These are phyloP conservation scores for Sciurus niger DNA, from an alignment of 2,113 vertebrate genomes.

Conservation along the genomic window DNA sequence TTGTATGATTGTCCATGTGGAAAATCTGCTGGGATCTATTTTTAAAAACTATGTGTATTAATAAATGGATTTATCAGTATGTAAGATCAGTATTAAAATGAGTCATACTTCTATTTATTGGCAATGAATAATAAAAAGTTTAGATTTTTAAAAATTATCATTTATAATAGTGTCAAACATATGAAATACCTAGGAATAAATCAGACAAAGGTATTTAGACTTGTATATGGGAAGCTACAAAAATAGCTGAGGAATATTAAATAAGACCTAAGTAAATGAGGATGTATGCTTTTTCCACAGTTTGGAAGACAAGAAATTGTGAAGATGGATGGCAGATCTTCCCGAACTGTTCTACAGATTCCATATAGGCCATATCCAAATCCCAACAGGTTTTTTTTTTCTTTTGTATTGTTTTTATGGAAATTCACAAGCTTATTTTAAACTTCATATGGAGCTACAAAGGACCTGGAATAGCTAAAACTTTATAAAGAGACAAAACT, in stretches of 20 bases:
- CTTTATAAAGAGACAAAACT: not conserved
- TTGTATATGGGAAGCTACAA: not conserved
- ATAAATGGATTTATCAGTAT: not conserved
- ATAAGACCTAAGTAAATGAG: not conserved
- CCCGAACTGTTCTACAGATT: not conserved
- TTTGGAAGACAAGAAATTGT: conserved; percentile 1
- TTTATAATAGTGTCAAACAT: not conserved
- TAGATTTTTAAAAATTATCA: not conserved
- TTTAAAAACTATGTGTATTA: not conserved
- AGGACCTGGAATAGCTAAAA: conserved; percentile 9
- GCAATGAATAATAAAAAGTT: conserved; percentile 6
- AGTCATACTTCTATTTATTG: not conserved
- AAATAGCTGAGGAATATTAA: not conserved
- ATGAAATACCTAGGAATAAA: not conserved
- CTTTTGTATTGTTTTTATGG: not conserved
- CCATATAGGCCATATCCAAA: not conserved
- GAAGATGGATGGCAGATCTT: not conserved
- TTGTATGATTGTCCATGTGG: not conserved
- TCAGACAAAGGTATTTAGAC: not conserved
- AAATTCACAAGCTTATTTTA: conserved; percentile 45
- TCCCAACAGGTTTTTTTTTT: not conserved
- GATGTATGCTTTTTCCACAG: not conserved
- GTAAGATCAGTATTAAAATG: not conserved
- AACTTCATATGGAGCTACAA: not conserved
- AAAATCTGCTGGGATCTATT: conserved; percentile 1